phyloP scores from a whole-genome alignment of 2,888 invertebrate genomes.

The Pyrrhia umbra region DNA sequence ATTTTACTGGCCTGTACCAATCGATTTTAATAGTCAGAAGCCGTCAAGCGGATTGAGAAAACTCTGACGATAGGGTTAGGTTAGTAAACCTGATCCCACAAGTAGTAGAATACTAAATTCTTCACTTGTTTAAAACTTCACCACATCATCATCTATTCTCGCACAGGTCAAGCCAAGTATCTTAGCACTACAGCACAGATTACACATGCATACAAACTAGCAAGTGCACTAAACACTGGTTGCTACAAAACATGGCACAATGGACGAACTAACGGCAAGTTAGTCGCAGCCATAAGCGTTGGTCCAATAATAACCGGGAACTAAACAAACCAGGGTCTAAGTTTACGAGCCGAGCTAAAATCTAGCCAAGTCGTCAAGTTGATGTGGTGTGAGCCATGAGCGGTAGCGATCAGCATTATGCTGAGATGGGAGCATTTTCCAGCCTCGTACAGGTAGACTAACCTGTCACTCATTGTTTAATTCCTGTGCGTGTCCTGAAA shows the following conservation, averaged over 20 bases:
- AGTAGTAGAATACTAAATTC: no score
- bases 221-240: constrained; percentile 2
- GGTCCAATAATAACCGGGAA: constrained; percentile 56
- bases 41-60: no score
- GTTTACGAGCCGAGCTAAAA: constrained; percentile 53
- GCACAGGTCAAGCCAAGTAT: constrained; percentile 6
- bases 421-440: no score
- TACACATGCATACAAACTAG: constrained; percentile 20
- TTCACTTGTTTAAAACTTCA: neutral
- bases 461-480: no score
- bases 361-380: constrained; percentile 51
- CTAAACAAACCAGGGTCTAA: constrained; percentile 50
- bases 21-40: no score
- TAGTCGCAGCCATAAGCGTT: constrained; percentile 38
- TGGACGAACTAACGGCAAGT: constrained; percentile 24
- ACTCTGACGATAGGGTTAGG: no score
- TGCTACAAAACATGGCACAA: constrained; percentile 36
- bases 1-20: neutral
- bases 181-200: constrained; percentile 14
- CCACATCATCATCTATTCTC: neutral
- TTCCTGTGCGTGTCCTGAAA: no score
- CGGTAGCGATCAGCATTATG: neutral
- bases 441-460: no score
- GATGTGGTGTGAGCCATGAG: neutral
- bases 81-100: no score